Evolutionary conservation across 2,797 vertebrate species (phyloP).

Genomic region (Mormyrops attenuatus): DNA sequence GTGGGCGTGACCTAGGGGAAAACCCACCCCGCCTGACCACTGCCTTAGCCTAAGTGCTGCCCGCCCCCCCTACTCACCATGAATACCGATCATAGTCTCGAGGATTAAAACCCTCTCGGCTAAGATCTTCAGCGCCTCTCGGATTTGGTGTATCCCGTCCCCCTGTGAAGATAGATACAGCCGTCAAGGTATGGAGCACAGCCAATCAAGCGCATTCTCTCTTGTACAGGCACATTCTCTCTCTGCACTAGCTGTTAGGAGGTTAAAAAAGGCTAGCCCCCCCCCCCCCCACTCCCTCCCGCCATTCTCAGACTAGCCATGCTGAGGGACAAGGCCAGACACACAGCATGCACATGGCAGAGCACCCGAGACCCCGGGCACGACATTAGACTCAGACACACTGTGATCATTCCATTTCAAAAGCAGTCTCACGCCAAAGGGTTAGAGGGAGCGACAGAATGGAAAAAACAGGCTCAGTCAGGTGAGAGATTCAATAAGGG

Average conservation of each 20-base stretch:
- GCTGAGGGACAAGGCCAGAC: conserved; percentile 51
- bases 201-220: conserved; percentile 51
- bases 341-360: conserved; percentile 58
- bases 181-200: conserved; percentile 76
- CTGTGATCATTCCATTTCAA: conserved; percentile 42
- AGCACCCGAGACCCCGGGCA: conserved; percentile 32
- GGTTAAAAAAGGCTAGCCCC: conserved; percentile 60
- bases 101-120: conserved; percentile 99
- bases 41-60: conserved; percentile 63
- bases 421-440: neutral
- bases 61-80: conserved; percentile 91
- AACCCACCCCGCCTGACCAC: conserved; percentile 49
- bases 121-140: conserved; percentile 99
- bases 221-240: conserved; percentile 61
- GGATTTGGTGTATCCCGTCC: conserved; percentile 98
- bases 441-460: neutral
- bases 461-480: conserved; percentile 14
- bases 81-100: conserved; percentile 99
- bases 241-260: conserved; percentile 54
- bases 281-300: conserved; percentile 45
- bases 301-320: conserved; percentile 58
- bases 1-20: neutral
- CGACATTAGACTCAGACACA: conserved; percentile 48
- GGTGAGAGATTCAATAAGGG: neutral
- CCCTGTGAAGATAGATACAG: conserved; percentile 89